Evolutionary conservation across 2,113 vertebrate species (phyloP).

Genomic region (Mus spicilegus): DNA sequence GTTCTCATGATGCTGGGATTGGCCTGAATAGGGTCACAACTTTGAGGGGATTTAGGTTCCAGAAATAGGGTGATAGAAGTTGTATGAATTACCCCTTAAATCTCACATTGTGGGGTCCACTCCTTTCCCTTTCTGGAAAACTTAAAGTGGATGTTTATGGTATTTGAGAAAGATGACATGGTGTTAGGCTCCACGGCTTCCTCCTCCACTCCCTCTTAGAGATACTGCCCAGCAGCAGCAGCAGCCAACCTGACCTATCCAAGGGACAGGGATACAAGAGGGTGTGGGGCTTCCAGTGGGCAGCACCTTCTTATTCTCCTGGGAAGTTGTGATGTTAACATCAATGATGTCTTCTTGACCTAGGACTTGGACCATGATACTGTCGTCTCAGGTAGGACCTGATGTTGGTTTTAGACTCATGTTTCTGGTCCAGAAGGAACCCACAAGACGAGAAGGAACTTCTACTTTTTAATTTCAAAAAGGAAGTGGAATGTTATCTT

Average conservation of each 20-base stretch:
- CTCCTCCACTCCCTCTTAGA: background rate
- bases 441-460: background rate
- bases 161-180: background rate
- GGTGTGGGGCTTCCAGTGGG: background rate
- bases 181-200: background rate
- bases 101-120: background rate
- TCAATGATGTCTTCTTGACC: background rate
- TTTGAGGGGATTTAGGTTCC: background rate
- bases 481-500: constrained; percentile 17
- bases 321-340: background rate
- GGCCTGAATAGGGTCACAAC: background rate
- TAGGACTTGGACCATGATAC: background rate
- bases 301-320: background rate
- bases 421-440: constrained; percentile 11
- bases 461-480: constrained; percentile 41
- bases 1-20: background rate
- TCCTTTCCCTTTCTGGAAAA: background rate
- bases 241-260: background rate
- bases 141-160: background rate
- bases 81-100: background rate
- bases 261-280: background rate
- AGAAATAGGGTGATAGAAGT: background rate
- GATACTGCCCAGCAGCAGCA: background rate
- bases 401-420: background rate
- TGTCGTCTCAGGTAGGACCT: background rate